A percentile compares a stretch with the other conserved stretches of the same genome.
These are phyloP conservation scores for Myotis findleyi DNA, from an alignment of 2,797 vertebrate genomes.

Conservation along the genomic window DNA sequence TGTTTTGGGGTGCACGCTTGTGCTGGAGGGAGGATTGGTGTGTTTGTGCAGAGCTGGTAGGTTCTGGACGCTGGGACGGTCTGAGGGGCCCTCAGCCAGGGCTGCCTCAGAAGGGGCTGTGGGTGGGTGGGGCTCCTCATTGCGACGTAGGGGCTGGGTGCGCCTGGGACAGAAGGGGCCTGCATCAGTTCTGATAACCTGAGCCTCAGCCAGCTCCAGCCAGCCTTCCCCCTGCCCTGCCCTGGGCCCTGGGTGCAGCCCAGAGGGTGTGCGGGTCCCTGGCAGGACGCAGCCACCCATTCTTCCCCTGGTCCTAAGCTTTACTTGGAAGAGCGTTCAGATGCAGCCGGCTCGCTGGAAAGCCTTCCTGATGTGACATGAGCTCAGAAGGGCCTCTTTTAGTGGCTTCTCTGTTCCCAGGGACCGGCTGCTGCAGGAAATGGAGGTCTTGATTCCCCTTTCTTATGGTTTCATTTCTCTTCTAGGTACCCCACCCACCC, in stretches of 20 bases:
- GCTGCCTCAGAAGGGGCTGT: background rate
- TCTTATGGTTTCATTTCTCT: background rate
- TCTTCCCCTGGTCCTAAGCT: background rate
- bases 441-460: background rate
- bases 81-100: background rate
- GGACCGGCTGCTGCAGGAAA: background rate
- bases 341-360: background rate
- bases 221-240: background rate
- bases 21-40: background rate
- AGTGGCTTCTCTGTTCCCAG: accelerated
- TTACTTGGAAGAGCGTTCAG: background rate
- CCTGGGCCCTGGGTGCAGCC: background rate
- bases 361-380: background rate
- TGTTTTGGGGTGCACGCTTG: background rate
- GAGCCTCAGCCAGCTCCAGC: background rate
- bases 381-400: background rate
- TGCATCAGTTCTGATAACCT: background rate
- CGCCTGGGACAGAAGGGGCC: background rate
- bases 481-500: background rate
- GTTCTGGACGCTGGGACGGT: background rate
- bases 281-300: background rate
- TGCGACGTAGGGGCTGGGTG: background rate
- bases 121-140: background rate
- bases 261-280: background rate
- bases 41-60: background rate